Evolutionary conservation across 2,888 invertebrate genomes (phyloP).

Genomic region (Drosophila maculinotata): DNA sequence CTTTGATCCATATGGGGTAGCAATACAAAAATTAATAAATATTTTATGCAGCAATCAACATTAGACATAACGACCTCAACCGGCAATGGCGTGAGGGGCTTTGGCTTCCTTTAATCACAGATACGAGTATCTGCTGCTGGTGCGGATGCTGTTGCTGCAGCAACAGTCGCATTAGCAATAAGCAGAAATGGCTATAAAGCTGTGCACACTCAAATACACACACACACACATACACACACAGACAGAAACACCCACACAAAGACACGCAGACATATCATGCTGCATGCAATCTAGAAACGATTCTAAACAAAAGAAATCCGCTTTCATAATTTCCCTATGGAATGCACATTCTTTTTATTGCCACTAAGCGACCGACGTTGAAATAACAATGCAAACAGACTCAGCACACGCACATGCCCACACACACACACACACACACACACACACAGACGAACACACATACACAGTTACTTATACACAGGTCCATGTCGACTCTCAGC

Average conservation of each 20-base stretch:
- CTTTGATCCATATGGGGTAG: constrained; percentile 6
- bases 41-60: constrained; percentile 63
- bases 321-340: constrained; percentile 81
- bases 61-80: constrained; percentile 41
- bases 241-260: constrained; percentile 4
- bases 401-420: constrained; percentile 25
- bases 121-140: constrained; percentile 21
- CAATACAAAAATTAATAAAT: constrained; percentile 54
- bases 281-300: constrained; percentile 79
- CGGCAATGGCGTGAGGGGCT: constrained; percentile 6
- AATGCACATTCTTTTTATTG: constrained; percentile 81
- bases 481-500: constrained; percentile 70
- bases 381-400: constrained; percentile 77
- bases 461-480: constrained; percentile 41
- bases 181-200: constrained; percentile 70
- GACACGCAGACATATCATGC: constrained; percentile 27
- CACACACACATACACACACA: constrained; percentile 8
- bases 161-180: constrained; percentile 76
- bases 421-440: constrained; percentile 15
- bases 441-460: constrained; percentile 20
- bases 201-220: constrained; percentile 35
- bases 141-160: constrained; percentile 46
- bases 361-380: constrained; percentile 79
- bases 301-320: constrained; percentile 82
- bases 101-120: constrained; percentile 38